Percentiles rank a stretch among this genome's conserved stretches.
These are phyloP conservation scores for Acleris holmiana DNA, from an alignment of 2,888 invertebrate genomes.

Conservation along the genomic window DNA sequence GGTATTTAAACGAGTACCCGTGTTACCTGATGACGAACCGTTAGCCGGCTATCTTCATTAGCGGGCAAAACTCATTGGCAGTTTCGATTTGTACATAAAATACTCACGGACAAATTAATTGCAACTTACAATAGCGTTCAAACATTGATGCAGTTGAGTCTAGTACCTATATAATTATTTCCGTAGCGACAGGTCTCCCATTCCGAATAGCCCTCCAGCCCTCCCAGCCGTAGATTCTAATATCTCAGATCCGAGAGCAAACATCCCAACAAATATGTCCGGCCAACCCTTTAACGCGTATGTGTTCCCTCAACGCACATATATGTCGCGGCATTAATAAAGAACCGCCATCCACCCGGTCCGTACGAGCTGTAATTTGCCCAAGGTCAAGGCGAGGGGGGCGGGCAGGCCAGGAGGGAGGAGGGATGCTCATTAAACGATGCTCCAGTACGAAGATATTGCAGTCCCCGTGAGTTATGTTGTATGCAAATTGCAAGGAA, in stretches of 20 bases:
- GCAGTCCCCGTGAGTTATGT: constrained; percentile 12
- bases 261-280: constrained; percentile 11
- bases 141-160: no score
- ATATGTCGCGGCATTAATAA: constrained; percentile 13
- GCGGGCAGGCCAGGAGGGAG: not conserved
- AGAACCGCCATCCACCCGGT: constrained; percentile 15
- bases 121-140: no score
- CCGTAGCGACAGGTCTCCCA: not conserved
- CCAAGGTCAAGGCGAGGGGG: constrained; percentile 33
- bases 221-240: not conserved
- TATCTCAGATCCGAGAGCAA: constrained; percentile 7
- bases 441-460: constrained; percentile 10
- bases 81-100: no score
- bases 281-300: constrained; percentile 8
- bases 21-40: no score
- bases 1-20: no score
- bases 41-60: no score
- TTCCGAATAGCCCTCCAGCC: not conserved
- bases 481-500: constrained; percentile 24
- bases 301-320: not conserved
- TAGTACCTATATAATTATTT: no score
- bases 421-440: constrained; percentile 20
- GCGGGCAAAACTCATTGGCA: no score
- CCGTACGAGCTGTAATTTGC: constrained; percentile 19
- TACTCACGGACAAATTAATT: no score